Conservation (phyloP, 1,140 invertebrate genomes). For the Globodera ellingtonae region DNA sequence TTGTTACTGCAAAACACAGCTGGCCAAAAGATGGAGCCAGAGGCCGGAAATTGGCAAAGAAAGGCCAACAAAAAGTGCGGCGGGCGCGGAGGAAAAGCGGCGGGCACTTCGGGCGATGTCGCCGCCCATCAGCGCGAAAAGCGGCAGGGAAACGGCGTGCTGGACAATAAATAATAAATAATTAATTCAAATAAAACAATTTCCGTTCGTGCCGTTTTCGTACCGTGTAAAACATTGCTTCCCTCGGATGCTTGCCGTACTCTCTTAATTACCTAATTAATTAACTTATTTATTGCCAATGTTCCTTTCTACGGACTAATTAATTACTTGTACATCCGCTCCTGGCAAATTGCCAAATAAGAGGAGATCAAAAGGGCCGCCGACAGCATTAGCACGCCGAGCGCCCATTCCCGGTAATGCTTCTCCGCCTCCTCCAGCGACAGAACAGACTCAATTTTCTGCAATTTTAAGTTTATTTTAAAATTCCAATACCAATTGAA, state of each 20-base stretch:
- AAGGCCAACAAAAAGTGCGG: conserved; percentile 50
- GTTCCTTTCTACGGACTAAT: not conserved
- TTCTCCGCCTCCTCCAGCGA: conserved; percentile 59
- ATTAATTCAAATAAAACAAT: conserved; percentile 51
- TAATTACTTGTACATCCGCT: conserved; percentile 76
- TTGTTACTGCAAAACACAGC: conserved; percentile 84
- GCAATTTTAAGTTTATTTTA: conserved; percentile 13
- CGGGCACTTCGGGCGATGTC: conserved; percentile 77
- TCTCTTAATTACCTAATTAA: not conserved
- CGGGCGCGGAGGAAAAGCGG: conserved; percentile 67
- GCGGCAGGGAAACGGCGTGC: conserved; percentile 84
- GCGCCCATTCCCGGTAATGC: conserved; percentile 60
- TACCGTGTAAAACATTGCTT: conserved; percentile 89
- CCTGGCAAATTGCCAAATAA: conserved; percentile 93
- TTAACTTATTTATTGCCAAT: not conserved
- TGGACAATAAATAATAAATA: conserved; percentile 33
- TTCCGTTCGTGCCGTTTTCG: conserved; percentile 54
- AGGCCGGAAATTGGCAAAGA: conserved; percentile 74
- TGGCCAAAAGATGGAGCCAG: conserved; percentile 80
- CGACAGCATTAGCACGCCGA: conserved; percentile 81
- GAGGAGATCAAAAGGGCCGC: conserved; percentile 88
- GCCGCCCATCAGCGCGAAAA: conserved; percentile 76
- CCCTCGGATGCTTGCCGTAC: conserved; percentile 89
- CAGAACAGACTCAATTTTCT: conserved; percentile 44
- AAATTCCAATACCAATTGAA: too few relatives aligned